Evolutionary conservation across 1,140 invertebrate genomes (phyloP).

Genomic region (Chymomyza costata): DNA sequence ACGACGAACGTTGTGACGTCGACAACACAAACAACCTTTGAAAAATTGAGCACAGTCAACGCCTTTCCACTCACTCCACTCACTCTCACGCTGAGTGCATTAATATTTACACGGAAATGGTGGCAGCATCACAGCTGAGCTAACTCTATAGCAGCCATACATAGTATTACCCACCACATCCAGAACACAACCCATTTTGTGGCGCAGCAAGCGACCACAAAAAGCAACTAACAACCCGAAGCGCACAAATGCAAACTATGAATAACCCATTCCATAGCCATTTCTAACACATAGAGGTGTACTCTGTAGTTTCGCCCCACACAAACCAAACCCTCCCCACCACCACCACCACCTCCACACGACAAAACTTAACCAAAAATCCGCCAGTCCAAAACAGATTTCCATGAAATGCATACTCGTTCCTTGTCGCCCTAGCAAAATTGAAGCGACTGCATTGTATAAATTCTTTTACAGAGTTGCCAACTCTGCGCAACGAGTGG

Average conservation of each 20-base stretch:
- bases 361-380: constrained; percentile 34
- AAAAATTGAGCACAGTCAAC: constrained; percentile 58
- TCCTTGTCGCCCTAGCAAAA: background rate
- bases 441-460: background rate
- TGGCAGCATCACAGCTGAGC: constrained; percentile 42
- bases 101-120: constrained; percentile 71
- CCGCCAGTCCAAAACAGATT: constrained; percentile 60
- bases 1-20: constrained; percentile 25
- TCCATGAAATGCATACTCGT: constrained; percentile 19
- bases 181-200: constrained; percentile 31
- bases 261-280: too few relatives aligned
- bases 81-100: constrained; percentile 31
- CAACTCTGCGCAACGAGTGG: too few relatives aligned
- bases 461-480: background rate
- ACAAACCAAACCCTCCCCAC: constrained; percentile 10
- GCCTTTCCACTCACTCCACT: background rate
- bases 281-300: too few relatives aligned
- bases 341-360: background rate
- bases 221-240: background rate
- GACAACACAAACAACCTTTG: constrained; percentile 66
- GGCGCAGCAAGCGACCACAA: constrained; percentile 35
- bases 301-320: too few relatives aligned
- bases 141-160: too few relatives aligned
- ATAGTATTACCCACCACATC: constrained; percentile 19
- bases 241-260: too few relatives aligned